These are phyloP conservation scores for Caenorhabditis afra DNA, from an alignment of 2,888 invertebrate species.

Conservation along the genomic window DNA sequence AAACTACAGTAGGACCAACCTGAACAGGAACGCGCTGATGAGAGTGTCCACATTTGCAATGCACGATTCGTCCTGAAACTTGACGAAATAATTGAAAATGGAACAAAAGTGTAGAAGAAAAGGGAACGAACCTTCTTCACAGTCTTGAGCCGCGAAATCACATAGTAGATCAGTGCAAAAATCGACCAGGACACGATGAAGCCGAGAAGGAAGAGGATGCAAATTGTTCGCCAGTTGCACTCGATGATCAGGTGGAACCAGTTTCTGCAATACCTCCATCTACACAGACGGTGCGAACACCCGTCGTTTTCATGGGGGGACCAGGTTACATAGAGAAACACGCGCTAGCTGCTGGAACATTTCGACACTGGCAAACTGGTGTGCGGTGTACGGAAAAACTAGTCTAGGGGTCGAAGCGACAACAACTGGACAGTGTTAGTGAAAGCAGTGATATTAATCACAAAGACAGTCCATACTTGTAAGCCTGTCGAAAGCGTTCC, in stretches of 20 bases:
- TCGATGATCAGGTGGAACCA: conserved; percentile 80
- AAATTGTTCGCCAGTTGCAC: conserved; percentile 74
- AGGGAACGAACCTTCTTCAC: conserved; percentile 37
- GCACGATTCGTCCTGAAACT: conserved; percentile 69
- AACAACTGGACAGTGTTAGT: conserved; percentile 3
- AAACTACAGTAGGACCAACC: conserved; percentile 47
- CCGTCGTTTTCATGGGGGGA: conserved; percentile 46
- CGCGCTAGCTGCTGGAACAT: conserved; percentile 1
- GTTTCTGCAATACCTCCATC: conserved; percentile 73
- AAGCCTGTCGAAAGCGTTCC: conserved; percentile 62
- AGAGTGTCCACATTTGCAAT: conserved; percentile 78
- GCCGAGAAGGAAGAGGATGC: conserved; percentile 71
- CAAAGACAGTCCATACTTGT: conserved; percentile 60
- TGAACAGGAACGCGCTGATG: conserved; percentile 76
- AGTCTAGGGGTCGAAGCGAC: not conserved
- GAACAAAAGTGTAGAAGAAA: not conserved
- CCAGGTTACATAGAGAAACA: conserved; percentile 9
- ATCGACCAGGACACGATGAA: conserved; percentile 75
- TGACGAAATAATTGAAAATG: no score
- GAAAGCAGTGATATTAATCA: conserved; percentile 1
- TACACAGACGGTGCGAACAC: conserved; percentile 60
- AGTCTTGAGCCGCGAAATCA: conserved; percentile 60
- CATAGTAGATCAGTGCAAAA: conserved; percentile 75
- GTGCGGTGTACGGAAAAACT: not conserved
- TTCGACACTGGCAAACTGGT: not conserved